Conservation (phyloP, 2,888 invertebrate species). For the Harmothoe impar region DNA sequence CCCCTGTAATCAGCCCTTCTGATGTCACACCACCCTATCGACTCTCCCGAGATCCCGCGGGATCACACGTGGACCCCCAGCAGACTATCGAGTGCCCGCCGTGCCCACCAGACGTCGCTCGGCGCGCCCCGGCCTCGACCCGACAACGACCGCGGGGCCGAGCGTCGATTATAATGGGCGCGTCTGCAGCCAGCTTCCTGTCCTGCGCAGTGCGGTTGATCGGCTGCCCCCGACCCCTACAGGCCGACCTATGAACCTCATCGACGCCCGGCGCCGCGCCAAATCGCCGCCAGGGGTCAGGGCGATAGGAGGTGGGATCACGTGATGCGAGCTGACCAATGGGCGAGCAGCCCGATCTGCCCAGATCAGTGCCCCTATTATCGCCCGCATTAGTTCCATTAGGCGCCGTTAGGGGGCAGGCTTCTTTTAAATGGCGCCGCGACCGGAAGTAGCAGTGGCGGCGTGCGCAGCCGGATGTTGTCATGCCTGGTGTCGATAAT, state of each 20-base stretch:
- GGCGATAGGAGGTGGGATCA: neutral
- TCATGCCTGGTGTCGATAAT: slow-evolving; percentile 37
- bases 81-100: neutral
- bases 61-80: neutral
- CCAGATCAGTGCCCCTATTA: slow-evolving; percentile 35
- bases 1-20: slow-evolving; percentile 23
- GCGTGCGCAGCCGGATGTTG: slow-evolving; percentile 31
- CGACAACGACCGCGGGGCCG: neutral
- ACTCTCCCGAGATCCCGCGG: neutral
- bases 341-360: neutral
- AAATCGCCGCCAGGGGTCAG: neutral
- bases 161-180: neutral
- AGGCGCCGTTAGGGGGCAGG: neutral
- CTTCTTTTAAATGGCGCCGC: slow-evolving; percentile 44
- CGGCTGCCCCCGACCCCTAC: neutral
- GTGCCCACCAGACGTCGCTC: neutral
- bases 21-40: neutral
- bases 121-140: neutral
- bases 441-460: slow-evolving; percentile 6
- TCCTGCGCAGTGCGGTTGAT: neutral
- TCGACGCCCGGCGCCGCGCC: neutral
- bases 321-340: slow-evolving; percentile 44
- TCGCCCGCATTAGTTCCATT: slow-evolving; percentile 42
- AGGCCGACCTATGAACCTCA: slow-evolving; percentile 1
- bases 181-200: slow-evolving; percentile 19